A percentile compares a stretch with the other conserved stretches of the same genome.
phyloP scores from a whole-genome alignment of 2,113 vertebrate species.

The Crotophaga sulcirostris region DNA sequence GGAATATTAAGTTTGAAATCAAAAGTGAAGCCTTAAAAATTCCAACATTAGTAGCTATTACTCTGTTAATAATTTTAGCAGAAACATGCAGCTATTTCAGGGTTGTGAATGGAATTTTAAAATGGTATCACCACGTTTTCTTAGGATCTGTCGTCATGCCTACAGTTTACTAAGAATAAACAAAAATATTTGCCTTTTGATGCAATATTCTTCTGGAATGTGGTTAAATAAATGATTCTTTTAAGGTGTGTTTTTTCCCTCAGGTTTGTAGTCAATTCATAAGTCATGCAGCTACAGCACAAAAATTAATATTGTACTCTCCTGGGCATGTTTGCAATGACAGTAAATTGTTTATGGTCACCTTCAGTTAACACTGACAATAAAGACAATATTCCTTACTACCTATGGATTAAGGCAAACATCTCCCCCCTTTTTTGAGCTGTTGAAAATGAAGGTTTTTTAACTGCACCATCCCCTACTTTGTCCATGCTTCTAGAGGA shows the following conservation, averaged over 20 bases:
- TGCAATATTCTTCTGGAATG: neutral
- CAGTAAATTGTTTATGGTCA: neutral
- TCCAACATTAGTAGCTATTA: neutral
- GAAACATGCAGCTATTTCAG: neutral
- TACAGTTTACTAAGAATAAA: neutral
- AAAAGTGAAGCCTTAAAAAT: neutral
- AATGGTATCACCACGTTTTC: neutral
- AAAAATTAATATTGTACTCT: neutral
- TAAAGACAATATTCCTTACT: neutral
- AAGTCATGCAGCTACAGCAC: neutral
- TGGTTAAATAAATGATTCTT: neutral
- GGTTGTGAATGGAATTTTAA: neutral
- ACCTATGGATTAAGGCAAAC: neutral
- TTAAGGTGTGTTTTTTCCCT: neutral
- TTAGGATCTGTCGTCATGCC: neutral
- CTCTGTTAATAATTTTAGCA: slow-evolving; percentile 20
- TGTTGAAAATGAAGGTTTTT: neutral
- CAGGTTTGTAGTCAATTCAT: neutral
- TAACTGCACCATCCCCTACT: neutral
- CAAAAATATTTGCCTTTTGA: neutral
- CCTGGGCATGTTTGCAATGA: neutral
- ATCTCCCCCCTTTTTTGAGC: neutral
- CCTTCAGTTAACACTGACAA: neutral
- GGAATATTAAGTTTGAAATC: neutral
- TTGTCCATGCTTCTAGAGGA: neutral